Conservation (phyloP, 2,888 invertebrate species). For the Apodemia hepburni region DNA sequence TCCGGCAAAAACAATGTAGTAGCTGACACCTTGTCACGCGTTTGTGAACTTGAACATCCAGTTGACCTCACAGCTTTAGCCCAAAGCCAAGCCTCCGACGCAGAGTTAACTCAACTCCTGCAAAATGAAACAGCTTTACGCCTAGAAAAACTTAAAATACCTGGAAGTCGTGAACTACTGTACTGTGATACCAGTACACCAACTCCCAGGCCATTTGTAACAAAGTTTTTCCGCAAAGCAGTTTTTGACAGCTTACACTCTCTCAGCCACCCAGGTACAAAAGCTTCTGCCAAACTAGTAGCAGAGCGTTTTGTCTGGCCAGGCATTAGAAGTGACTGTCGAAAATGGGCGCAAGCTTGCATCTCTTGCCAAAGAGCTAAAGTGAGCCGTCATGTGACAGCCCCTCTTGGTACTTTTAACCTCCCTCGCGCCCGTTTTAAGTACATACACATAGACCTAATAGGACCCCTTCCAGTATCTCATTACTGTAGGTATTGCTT, state of each 20-base stretch:
- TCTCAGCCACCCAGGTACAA: constrained; percentile 31
- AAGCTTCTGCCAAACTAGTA: constrained; percentile 32
- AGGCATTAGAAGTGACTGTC: constrained; percentile 40
- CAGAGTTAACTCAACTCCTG: constrained; percentile 19
- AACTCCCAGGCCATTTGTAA: constrained; percentile 30
- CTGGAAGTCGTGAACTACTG: constrained; percentile 20
- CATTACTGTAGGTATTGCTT: constrained; percentile 34
- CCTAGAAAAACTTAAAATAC: constrained; percentile 22
- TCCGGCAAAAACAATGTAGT: constrained; percentile 28
- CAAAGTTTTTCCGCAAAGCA: constrained; percentile 24
- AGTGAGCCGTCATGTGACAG: constrained; percentile 36
- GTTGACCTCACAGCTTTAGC: constrained; percentile 22
- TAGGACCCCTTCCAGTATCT: constrained; percentile 34
- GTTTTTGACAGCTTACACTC: constrained; percentile 33
- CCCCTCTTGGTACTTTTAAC: constrained; percentile 36
- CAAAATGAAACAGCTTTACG: constrained; percentile 20
- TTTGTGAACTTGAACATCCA: constrained; percentile 23
- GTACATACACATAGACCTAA: constrained; percentile 37
- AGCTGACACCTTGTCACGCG: constrained; percentile 33
- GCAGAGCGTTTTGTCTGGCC: constrained; percentile 48
- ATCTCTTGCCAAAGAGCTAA: constrained; percentile 44
- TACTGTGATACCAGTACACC: constrained; percentile 31
- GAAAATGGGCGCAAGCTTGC: constrained; percentile 41
- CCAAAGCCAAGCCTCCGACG: constrained; percentile 20
- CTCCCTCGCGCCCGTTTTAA: constrained; percentile 29